Percentiles rank a stretch among this genome's conserved stretches.
These are phyloP conservation scores for Bellardia bayeri DNA, from an alignment of 2,888 invertebrate species.

Conservation along the genomic window DNA sequence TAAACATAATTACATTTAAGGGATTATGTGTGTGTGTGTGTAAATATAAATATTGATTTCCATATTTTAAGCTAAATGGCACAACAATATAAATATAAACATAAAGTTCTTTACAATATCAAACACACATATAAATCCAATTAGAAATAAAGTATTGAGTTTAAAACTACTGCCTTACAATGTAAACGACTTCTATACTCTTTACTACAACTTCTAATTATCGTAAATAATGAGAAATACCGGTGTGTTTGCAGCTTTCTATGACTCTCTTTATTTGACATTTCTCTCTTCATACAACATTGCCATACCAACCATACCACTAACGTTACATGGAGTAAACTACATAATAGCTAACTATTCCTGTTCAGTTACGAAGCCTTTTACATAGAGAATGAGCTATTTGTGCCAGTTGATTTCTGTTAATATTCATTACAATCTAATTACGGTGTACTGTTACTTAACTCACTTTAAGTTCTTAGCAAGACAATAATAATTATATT, in stretches of 20 bases:
- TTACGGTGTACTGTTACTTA: conserved; percentile 8
- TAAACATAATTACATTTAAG: not conserved
- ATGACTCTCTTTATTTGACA: not conserved
- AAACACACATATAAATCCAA: not conserved
- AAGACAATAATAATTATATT: not conserved
- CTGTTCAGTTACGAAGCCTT: not conserved
- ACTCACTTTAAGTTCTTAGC: not conserved
- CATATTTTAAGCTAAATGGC: no score
- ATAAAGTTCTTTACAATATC: no score
- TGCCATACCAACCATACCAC: not conserved
- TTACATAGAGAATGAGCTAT: not conserved
- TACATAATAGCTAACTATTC: conserved; percentile 3
- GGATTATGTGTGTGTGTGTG: not conserved
- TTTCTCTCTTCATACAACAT: not conserved
- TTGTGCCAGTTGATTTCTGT: not conserved
- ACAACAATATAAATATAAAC: no score
- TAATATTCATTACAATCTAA: conserved; percentile 23
- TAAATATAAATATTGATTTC: no score
- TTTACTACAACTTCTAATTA: not conserved
- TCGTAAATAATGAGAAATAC: not conserved
- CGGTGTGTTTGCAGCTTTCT: not conserved
- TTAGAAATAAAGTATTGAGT: not conserved
- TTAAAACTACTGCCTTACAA: not conserved
- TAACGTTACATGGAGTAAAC: not conserved
- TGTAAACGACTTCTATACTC: not conserved